Evolutionary conservation across 35 echinoderm and acorn worm species (phyloP).

Genomic region (Eucidaris tribuloides): DNA sequence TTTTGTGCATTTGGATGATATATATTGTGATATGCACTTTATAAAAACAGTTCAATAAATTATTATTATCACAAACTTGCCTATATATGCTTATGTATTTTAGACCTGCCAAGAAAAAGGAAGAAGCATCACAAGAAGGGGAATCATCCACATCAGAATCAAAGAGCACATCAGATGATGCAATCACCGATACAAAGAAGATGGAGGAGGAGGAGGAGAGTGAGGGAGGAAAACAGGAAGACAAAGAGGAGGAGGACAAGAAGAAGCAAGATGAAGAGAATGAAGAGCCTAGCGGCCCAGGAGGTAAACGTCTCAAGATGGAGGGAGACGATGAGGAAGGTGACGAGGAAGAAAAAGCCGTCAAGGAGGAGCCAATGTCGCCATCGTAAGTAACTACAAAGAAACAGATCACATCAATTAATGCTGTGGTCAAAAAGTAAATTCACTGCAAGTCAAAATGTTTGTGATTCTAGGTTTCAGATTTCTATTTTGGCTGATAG

Average conservation of each 20-base stretch:
- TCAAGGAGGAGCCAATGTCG: background rate
- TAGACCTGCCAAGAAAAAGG: constrained; percentile 83
- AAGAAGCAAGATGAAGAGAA: constrained; percentile 34
- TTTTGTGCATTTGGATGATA: too few species aligned
- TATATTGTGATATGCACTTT: too few species aligned
- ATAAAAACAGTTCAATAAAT: too few species aligned
- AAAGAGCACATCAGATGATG: background rate
- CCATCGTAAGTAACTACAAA: constrained; percentile 8
- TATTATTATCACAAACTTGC: too few species aligned
- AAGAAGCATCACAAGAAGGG: constrained; percentile 5
- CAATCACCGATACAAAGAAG: background rate
- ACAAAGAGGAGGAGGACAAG: background rate
- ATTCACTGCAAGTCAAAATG: too few species aligned
- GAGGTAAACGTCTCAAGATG: constrained; percentile 1
- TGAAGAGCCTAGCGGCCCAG: constrained; percentile 3
- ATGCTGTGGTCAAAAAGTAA: too few species aligned
- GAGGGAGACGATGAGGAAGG: too few species aligned
- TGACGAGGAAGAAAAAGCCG: background rate
- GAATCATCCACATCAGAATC: background rate
- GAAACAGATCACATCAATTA: too few species aligned
- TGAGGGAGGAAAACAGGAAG: constrained; percentile 12
- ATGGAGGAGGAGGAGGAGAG: constrained; percentile 12
- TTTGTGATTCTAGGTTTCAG: too few species aligned
- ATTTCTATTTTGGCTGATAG: too few species aligned
- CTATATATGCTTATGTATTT: background rate